phyloP scores from a whole-genome alignment of 1,140 invertebrate genomes.

The Pogonomyrmex barbatus region DNA sequence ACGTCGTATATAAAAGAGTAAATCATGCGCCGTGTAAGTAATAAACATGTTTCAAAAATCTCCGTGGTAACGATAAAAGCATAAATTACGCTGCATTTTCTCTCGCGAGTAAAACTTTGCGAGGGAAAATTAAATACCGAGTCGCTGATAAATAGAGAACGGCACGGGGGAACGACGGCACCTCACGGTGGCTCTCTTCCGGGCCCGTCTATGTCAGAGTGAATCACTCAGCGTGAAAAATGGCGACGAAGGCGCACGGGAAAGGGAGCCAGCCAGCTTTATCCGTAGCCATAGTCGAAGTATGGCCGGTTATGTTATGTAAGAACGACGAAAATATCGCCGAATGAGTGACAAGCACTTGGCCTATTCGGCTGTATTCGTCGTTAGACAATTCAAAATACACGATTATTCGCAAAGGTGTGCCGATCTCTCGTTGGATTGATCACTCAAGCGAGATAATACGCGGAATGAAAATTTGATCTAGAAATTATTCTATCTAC shows the following conservation, averaged over 20 bases:
- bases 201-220: slow-evolving; percentile 44
- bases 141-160: slow-evolving; percentile 39
- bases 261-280: slow-evolving; percentile 51
- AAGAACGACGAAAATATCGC: slow-evolving; percentile 82
- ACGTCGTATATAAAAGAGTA: not conserved
- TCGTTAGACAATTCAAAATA: slow-evolving; percentile 76
- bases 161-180: slow-evolving; percentile 6
- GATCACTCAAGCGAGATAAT: not conserved
- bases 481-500: not conserved
- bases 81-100: not conserved
- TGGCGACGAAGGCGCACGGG: slow-evolving; percentile 39
- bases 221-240: slow-evolving; percentile 72
- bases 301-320: slow-evolving; percentile 79
- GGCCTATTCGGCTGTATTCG: slow-evolving; percentile 74
- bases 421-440: not conserved
- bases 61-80: not conserved
- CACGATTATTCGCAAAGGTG: slow-evolving; percentile 62
- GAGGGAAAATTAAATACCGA: slow-evolving; percentile 21
- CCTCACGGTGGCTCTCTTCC: slow-evolving; percentile 27
- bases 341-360: slow-evolving; percentile 82
- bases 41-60: not conserved
- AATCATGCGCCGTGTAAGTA: not conserved
- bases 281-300: slow-evolving; percentile 24
- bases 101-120: not conserved
- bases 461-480: not conserved